Evolutionary conservation across 2,888 invertebrate species (phyloP).

Genomic region (Rugalucina vietnamica): DNA sequence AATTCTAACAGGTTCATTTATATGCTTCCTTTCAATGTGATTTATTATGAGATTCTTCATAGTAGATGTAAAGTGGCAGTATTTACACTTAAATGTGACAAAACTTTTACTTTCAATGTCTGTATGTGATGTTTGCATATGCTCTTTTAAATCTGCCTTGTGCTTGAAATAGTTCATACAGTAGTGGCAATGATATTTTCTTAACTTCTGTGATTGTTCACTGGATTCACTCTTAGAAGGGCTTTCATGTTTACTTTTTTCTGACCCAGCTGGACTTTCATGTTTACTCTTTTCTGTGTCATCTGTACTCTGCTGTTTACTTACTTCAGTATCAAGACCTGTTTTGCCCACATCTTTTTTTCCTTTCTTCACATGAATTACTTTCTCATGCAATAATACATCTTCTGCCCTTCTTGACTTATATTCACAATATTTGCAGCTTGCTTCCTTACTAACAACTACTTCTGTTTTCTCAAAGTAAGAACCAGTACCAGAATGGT

Average conservation of each 20-base stretch:
- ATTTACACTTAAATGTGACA: constrained; percentile 63
- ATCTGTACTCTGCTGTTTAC: too few species aligned
- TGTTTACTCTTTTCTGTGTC: neutral
- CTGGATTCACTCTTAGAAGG: neutral
- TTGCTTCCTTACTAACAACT: constrained; percentile 43
- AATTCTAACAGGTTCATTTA: constrained; percentile 51
- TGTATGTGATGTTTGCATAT: constrained; percentile 47
- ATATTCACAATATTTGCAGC: constrained; percentile 59
- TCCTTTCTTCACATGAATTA: constrained; percentile 12
- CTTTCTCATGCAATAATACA: constrained; percentile 51
- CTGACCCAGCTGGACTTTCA: neutral
- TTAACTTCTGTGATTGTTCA: constrained; percentile 14
- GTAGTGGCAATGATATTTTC: constrained; percentile 65
- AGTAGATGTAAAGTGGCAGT: constrained; percentile 65
- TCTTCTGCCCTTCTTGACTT: constrained; percentile 50
- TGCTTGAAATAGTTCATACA: constrained; percentile 60
- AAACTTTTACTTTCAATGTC: constrained; percentile 54
- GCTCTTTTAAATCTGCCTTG: constrained; percentile 54
- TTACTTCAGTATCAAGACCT: neutral
- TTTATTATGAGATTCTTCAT: constrained; percentile 61
- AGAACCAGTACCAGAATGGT: constrained; percentile 42
- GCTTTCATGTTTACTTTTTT: neutral
- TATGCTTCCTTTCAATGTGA: constrained; percentile 62
- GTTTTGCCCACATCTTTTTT: neutral
- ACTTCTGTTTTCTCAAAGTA: constrained; percentile 37